phyloP scores from a whole-genome alignment of 2,113 vertebrate genomes.

The Tichodroma muraria region DNA sequence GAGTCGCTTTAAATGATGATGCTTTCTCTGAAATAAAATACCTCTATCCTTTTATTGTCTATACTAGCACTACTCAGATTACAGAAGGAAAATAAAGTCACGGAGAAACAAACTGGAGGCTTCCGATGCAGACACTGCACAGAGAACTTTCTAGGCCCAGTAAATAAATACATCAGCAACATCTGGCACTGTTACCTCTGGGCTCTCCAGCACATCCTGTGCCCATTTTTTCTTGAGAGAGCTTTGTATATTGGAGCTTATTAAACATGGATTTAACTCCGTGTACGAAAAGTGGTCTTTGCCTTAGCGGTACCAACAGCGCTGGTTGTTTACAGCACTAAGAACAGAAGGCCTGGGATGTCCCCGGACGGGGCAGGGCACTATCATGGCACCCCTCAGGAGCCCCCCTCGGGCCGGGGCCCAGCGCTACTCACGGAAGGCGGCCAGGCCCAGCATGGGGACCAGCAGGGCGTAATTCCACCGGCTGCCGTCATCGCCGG shows the following conservation, averaged over 20 bases:
- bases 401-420: accelerated
- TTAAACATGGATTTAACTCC: not conserved
- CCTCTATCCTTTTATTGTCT: not conserved
- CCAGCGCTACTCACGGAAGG: slow-evolving; percentile 85
- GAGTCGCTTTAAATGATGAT: not conserved
- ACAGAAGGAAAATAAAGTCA: not conserved
- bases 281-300: accelerated
- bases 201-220: not conserved
- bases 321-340: not conserved
- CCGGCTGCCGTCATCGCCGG: slow-evolving; percentile 79
- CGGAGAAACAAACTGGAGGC: not conserved
- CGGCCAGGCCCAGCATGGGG: slow-evolving; percentile 92
- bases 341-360: accelerated
- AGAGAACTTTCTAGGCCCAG: not conserved
- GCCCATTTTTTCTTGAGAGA: not conserved
- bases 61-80: not conserved
- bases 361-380: accelerated
- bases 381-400: accelerated
- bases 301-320: too few species aligned
- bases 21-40: not conserved
- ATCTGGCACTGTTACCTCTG: not conserved
- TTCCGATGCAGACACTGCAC: not conserved
- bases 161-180: not conserved
- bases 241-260: not conserved
- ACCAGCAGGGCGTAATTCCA: slow-evolving; percentile 96